phyloP scores from a whole-genome alignment of 2,888 invertebrate genomes.

The Norana najaformis region DNA sequence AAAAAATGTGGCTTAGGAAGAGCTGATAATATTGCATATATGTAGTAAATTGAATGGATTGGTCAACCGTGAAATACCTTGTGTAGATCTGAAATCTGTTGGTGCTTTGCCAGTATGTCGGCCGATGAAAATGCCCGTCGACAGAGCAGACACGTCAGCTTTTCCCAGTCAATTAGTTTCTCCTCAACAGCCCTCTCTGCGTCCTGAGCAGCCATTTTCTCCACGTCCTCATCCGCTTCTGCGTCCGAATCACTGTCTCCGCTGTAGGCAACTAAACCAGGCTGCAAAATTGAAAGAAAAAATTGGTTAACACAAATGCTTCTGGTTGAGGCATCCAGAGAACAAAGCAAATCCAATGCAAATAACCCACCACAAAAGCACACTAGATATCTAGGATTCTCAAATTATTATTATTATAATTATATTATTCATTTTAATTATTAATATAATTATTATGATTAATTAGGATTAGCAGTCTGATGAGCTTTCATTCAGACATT shows the following conservation, averaged over 20 bases:
- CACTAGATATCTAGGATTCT: too few species aligned
- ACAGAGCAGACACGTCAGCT: conserved; percentile 35
- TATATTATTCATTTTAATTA: too few species aligned
- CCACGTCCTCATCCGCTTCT: not conserved
- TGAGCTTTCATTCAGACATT: too few species aligned
- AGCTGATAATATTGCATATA: not conserved
- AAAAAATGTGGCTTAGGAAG: not conserved
- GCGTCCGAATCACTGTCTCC: conserved; percentile 31
- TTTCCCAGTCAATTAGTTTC: conserved; percentile 32
- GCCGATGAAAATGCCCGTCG: conserved; percentile 29
- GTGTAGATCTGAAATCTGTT: conserved; percentile 30
- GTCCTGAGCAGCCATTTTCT: not conserved
- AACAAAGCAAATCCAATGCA: too few species aligned
- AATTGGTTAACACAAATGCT: not conserved
- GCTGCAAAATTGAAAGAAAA: not conserved
- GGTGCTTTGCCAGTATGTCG: conserved; percentile 32
- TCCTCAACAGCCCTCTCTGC: conserved; percentile 29
- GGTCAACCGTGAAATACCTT: conserved; percentile 24
- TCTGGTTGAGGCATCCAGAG: not conserved
- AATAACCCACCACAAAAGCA: too few species aligned
- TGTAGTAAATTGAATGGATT: not conserved
- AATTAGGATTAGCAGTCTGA: too few species aligned
- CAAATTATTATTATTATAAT: too few species aligned
- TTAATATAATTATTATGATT: too few species aligned
- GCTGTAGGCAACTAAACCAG: conserved; percentile 1